phyloP scores from a whole-genome alignment of 2,888 invertebrate genomes.

The Lepas anatifera region DNA sequence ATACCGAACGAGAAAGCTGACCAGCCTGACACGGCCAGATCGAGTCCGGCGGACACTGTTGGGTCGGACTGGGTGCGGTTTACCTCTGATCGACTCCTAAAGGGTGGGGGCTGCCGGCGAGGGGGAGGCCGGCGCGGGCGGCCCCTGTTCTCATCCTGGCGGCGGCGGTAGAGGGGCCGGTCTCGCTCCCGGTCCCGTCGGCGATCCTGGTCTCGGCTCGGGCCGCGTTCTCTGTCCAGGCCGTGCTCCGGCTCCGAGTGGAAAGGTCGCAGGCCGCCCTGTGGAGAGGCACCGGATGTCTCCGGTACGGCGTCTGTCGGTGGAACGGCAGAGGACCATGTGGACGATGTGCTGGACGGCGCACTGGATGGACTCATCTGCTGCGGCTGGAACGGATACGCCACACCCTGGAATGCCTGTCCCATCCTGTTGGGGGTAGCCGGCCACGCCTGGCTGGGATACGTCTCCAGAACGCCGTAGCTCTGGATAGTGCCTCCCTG shows the following conservation, averaged over 20 bases:
- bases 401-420: not conserved
- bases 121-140: not conserved
- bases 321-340: no score
- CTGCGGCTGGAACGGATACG: not conserved
- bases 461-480: not conserved
- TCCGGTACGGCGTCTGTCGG: no score
- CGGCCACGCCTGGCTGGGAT: not conserved
- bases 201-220: no score
- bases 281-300: no score
- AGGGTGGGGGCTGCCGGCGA: not conserved
- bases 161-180: not conserved
- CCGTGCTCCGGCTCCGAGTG: not conserved
- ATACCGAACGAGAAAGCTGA: constrained; percentile 1
- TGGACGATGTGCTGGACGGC: no score
- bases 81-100: not conserved
- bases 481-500: not conserved
- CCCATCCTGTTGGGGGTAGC: not conserved
- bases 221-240: no score
- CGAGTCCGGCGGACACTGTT: not conserved
- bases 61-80: not conserved
- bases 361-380: not conserved
- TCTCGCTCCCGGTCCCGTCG: no score
- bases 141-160: not conserved
- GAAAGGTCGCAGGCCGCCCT: not conserved
- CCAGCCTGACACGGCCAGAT: constrained; percentile 9